These are phyloP conservation scores for Planiliza haematocheilus DNA, from an alignment of 2,113 vertebrate genomes.

Conservation along the genomic window DNA sequence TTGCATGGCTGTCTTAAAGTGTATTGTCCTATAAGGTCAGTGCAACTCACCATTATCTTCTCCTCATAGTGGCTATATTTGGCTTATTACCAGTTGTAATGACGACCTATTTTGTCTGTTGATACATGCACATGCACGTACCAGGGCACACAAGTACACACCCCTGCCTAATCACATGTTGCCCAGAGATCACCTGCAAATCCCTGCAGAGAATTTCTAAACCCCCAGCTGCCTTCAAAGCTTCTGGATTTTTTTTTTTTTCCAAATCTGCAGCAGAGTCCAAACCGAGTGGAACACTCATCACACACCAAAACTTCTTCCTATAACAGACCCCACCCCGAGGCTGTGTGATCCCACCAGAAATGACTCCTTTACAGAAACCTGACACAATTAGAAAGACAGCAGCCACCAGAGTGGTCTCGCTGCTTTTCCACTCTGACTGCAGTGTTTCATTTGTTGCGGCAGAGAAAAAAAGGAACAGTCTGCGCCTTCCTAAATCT, in stretches of 20 bases:
- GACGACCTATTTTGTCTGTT: slow-evolving; percentile 39
- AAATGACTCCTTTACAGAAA: slow-evolving; percentile 45
- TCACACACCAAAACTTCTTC: slow-evolving; percentile 20
- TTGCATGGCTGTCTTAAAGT: slow-evolving; percentile 39
- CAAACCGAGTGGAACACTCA: slow-evolving; percentile 47
- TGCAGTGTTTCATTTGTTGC: slow-evolving; percentile 19
- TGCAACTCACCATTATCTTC: slow-evolving; percentile 61
- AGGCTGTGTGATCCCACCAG: slow-evolving; percentile 43
- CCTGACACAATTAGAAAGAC: slow-evolving; percentile 29
- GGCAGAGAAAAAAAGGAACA: not conserved
- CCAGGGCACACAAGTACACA: not conserved
- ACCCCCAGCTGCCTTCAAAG: slow-evolving; percentile 66
- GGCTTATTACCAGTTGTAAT: slow-evolving; percentile 63
- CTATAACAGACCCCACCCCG: slow-evolving; percentile 11
- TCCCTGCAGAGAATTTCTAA: slow-evolving; percentile 55
- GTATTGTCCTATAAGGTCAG: slow-evolving; percentile 58
- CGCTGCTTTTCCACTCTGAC: not conserved
- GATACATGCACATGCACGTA: slow-evolving; percentile 29
- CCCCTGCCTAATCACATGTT: slow-evolving; percentile 19
- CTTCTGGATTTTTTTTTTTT: slow-evolving; percentile 28
- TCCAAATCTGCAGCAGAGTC: slow-evolving; percentile 29
- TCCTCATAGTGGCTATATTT: slow-evolving; percentile 57
- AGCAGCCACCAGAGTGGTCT: not conserved
- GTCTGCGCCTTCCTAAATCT: not conserved
- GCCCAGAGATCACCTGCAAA: slow-evolving; percentile 50